These are phyloP conservation scores for Ictalurus punctatus DNA, from an alignment of 2,113 vertebrate species.

Conservation along the genomic window DNA sequence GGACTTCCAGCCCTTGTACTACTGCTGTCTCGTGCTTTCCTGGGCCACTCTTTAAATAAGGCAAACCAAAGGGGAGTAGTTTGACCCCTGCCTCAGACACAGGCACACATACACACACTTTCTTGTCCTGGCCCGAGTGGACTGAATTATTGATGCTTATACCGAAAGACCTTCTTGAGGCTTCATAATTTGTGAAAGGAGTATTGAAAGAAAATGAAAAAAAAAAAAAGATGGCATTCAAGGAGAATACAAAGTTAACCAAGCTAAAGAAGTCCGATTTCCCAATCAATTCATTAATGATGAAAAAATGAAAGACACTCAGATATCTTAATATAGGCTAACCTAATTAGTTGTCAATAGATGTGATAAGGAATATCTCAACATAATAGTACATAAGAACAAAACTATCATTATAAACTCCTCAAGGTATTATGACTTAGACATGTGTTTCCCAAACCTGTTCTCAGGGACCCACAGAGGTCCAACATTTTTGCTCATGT, in stretches of 20 bases:
- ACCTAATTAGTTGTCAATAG: background rate
- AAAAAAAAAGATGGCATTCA: background rate
- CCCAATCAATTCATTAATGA: background rate
- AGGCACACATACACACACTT: constrained; percentile 59
- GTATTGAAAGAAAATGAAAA: constrained; percentile 55
- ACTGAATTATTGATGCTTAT: constrained; percentile 93
- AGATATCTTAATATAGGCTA: no score
- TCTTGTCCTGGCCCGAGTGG: constrained; percentile 79
- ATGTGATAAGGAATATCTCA: background rate
- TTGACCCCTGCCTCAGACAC: constrained; percentile 50
- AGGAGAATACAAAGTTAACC: background rate
- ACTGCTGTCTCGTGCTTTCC: constrained; percentile 82
- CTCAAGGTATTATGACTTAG: background rate
- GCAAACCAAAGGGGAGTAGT: constrained; percentile 90
- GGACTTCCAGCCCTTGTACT: constrained; percentile 77
- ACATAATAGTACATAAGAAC: background rate
- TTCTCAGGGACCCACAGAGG: background rate
- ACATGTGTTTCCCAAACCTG: background rate
- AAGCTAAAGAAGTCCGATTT: background rate
- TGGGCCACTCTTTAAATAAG: constrained; percentile 85
- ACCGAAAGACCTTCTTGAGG: constrained; percentile 83
- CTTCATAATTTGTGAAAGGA: constrained; percentile 66
- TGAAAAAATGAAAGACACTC: background rate
- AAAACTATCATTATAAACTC: background rate
- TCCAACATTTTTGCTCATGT: background rate